Evolutionary conservation across 1,140 invertebrate genomes (phyloP), one percentile per base, ranked within the genome.

Genomic region (Charaxes varanes): DNA sequence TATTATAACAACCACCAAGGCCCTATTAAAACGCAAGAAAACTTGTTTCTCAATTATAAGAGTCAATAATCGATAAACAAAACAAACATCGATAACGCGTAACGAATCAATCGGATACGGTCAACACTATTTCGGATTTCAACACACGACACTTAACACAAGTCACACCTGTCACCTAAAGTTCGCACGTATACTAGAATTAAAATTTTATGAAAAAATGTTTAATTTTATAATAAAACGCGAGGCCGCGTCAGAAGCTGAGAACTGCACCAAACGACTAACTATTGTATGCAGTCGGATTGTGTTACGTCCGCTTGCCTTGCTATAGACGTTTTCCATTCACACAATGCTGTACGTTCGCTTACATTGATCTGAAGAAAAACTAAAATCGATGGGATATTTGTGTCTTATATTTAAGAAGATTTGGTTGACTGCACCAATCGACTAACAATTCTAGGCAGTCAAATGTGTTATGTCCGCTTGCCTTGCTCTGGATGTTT

Each of bases 261-360:
- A 51, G 69, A 71, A 62, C 66, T 65, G 55, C 66, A 70, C 58
- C 64, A 68, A 60, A 68, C 71, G 67, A 58, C 58, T 59, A 67
- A 55, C 67, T 59, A 80, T 80, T 78, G 73, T 80, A 77, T 80
- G 76, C 76, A 80, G 67, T 66, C 73, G 72, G 53, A 78, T 77
- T 73, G 67, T 72, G 64, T 42, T 64, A 56, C 50, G 70, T 74
- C 66, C 59, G 62, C 67, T 73, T 61, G 69, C 59, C 57, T 71
- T 74, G 72, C 74, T 70, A 79, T 77, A 62, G 67, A 46, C 62
- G 71, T 77, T 79, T 78, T 73, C 76, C 68, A 76, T 73, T 77
- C 70, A 68, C 69, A 70, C 70, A 71, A 72, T 68, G 63, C 62
- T 45, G 63, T 63, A 67, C 42, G 38, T 33, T 57, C 59, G 57